phyloP scores from a whole-genome alignment of 2,888 invertebrate genomes.

The Pandemis heparana region DNA sequence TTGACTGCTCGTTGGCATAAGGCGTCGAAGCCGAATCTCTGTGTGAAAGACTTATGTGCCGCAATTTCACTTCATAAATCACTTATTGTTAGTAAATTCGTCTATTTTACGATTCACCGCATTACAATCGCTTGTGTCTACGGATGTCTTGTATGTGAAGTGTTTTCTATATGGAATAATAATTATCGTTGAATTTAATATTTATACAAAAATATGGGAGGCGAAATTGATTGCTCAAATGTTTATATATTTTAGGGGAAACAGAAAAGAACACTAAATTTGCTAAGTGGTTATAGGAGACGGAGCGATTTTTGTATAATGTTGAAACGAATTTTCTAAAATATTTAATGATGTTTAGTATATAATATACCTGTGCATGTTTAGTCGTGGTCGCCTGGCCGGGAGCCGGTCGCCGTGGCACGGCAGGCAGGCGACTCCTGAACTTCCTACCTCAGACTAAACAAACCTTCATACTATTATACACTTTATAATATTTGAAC shows the following conservation, averaged over 20 bases:
- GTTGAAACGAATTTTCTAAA: constrained; percentile 81
- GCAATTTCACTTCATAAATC: constrained; percentile 70
- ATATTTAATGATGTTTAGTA: constrained; percentile 67
- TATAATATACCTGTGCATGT: constrained; percentile 55
- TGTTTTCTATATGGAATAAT: constrained; percentile 58
- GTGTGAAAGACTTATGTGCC: constrained; percentile 47
- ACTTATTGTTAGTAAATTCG: constrained; percentile 70
- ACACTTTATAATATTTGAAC: constrained; percentile 72
- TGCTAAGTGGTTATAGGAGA: constrained; percentile 78
- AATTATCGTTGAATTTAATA: constrained; percentile 79
- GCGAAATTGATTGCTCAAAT: constrained; percentile 85
- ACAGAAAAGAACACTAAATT: constrained; percentile 81
- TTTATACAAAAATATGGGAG: constrained; percentile 83
- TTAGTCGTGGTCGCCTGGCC: constrained; percentile 48
- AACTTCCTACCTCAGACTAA: constrained; percentile 84
- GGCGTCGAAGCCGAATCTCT: constrained; percentile 54
- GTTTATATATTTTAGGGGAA: constrained; percentile 85
- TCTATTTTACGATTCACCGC: constrained; percentile 78
- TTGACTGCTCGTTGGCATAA: constrained; percentile 96
- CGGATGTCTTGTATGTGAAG: constrained; percentile 49
- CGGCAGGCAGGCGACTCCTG: constrained; percentile 51
- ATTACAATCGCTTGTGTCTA: constrained; percentile 76
- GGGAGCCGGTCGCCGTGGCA: constrained; percentile 45
- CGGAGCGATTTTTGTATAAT: constrained; percentile 81
- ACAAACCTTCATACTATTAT: constrained; percentile 75